Conservation (phyloP, 2,797 vertebrate genomes). For the Todus mexicanus region DNA sequence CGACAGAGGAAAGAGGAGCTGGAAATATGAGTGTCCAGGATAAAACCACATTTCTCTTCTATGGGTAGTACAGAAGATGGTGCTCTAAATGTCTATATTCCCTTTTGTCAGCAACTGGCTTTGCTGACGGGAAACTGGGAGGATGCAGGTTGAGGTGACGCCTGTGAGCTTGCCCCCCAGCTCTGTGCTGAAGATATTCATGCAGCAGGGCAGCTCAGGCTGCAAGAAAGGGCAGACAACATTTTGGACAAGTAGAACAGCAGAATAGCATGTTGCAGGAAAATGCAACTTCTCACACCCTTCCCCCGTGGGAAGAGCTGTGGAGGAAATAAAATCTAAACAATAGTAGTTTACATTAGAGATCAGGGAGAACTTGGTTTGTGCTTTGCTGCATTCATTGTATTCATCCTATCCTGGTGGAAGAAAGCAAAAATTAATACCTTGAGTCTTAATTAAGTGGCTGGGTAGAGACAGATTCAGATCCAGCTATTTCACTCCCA, state of each 20-base stretch:
- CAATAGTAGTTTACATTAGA: not conserved
- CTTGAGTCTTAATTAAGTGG: not conserved
- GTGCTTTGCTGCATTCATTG: not conserved
- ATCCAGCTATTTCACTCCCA: not conserved
- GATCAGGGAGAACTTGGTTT: not conserved
- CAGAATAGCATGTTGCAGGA: not conserved
- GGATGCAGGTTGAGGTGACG: accelerated
- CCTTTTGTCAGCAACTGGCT: not conserved
- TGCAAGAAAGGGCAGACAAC: not conserved
- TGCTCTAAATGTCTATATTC: not conserved
- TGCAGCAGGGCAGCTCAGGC: not conserved
- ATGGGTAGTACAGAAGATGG: not conserved
- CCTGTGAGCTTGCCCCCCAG: accelerated
- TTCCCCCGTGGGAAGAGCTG: not conserved
- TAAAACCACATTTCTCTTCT: not conserved
- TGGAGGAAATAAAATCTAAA: not conserved
- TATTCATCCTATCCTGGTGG: not conserved
- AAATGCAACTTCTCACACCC: not conserved
- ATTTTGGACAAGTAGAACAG: too few species aligned
- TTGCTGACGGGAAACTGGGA: not conserved
- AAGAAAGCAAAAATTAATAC: not conserved
- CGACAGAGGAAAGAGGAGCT: not conserved
- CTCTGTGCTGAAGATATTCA: not conserved
- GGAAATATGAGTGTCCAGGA: not conserved
- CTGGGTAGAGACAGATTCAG: not conserved